Conservation (phyloP, 2,888 invertebrate genomes). For the Boloria euphrosyne region DNA sequence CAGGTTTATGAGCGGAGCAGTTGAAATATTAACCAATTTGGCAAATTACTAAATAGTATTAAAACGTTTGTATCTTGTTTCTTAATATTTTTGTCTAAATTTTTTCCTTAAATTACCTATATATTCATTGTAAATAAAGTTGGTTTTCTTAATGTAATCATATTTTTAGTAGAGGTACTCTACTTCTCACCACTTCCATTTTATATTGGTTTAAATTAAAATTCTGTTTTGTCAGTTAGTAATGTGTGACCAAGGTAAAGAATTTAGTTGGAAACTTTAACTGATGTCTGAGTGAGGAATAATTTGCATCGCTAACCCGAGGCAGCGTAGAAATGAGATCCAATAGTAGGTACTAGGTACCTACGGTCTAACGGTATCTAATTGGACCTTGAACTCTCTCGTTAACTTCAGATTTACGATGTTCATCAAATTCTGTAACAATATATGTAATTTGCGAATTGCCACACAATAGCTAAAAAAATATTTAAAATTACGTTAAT, state of each 20-base stretch:
- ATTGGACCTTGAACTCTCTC: constrained; percentile 40
- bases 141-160: too few species aligned
- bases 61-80: too few species aligned
- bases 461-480: background rate
- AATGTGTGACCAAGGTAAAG: background rate
- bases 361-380: constrained; percentile 41
- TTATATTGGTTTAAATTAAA: too few species aligned
- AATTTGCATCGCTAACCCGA: constrained; percentile 37
- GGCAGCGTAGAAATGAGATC: constrained; percentile 33
- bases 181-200: too few species aligned
- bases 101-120: too few species aligned
- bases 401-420: constrained; percentile 15
- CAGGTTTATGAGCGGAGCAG: too few species aligned
- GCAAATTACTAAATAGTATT: too few species aligned
- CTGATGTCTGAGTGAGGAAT: constrained; percentile 8
- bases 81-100: too few species aligned
- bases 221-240: too few species aligned
- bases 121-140: too few species aligned
- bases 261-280: constrained; percentile 1
- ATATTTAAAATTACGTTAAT: background rate
- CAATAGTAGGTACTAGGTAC: constrained; percentile 26
- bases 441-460: constrained; percentile 1
- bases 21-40: too few species aligned
- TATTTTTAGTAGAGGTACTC: too few species aligned
- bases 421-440: constrained; percentile 12